phyloP scores from a whole-genome alignment of 2,888 invertebrate species.

The Aleiodes leptofemur region DNA sequence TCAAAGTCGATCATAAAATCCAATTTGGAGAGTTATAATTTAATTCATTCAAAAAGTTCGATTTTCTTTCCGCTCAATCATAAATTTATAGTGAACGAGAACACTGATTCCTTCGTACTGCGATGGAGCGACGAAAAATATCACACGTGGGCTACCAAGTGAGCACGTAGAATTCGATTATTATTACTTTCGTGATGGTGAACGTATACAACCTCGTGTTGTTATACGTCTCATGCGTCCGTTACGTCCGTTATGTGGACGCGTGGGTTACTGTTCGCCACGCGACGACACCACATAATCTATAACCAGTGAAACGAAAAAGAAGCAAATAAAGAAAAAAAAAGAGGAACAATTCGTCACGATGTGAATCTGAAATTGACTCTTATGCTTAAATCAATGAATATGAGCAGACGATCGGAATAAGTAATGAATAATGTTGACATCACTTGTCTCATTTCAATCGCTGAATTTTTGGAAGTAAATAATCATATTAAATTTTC shows the following conservation, averaged over 20 bases:
- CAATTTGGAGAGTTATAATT: too few species aligned
- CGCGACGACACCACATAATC: conserved; percentile 38
- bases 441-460: conserved; percentile 11
- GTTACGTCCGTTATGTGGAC: conserved; percentile 53
- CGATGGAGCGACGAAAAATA: background rate
- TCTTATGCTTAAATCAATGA: background rate
- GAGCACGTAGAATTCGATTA: conserved; percentile 43
- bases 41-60: too few species aligned
- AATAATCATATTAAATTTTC: background rate
- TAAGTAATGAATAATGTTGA: conserved; percentile 18
- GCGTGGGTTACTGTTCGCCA: conserved; percentile 49
- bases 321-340: background rate
- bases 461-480: background rate
- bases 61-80: background rate
- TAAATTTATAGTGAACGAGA: background rate
- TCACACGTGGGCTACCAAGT: conserved; percentile 24
- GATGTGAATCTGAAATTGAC: conserved; percentile 33
- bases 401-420: conserved; percentile 11
- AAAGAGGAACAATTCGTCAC: conserved; percentile 26
- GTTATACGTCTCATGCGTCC: conserved; percentile 48
- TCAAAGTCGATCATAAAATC: too few species aligned
- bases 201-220: conserved; percentile 38
- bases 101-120: background rate
- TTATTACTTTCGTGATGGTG: conserved; percentile 47
- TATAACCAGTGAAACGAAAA: conserved; percentile 15